These are phyloP conservation scores for Morus bassanus DNA, from an alignment of 2,797 vertebrate species.

Conservation along the genomic window DNA sequence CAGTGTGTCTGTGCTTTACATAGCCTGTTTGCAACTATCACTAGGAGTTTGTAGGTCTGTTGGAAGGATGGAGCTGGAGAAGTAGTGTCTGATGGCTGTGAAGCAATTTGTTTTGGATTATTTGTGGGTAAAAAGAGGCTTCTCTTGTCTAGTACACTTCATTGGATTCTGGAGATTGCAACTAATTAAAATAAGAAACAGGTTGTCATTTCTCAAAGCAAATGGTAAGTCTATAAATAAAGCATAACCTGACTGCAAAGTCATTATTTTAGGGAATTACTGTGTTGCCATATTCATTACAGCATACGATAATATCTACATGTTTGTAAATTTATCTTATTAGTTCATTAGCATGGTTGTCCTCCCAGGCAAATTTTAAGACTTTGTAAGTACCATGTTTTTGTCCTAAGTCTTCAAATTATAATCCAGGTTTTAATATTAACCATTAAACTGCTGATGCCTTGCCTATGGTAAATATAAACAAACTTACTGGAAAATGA, in stretches of 20 bases:
- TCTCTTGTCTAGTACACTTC: background rate
- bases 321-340: background rate
- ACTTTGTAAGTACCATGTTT: background rate
- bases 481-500: background rate
- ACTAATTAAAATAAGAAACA: background rate
- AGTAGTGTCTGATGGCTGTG: background rate
- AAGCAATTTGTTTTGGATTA: background rate
- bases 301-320: background rate
- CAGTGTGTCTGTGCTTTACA: background rate
- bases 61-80: background rate
- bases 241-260: background rate
- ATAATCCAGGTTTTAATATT: background rate
- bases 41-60: background rate
- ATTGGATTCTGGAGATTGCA: background rate
- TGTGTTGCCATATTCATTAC: background rate
- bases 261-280: background rate
- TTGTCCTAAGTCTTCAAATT: background rate
- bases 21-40: background rate
- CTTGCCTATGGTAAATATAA: background rate
- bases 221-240: background rate
- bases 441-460: background rate
- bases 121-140: background rate
- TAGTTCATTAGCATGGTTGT: background rate
- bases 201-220: background rate
- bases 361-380: background rate